Evolutionary conservation across 2,797 vertebrate genomes (phyloP).

Genomic region (Euthynnus affinis): DNA sequence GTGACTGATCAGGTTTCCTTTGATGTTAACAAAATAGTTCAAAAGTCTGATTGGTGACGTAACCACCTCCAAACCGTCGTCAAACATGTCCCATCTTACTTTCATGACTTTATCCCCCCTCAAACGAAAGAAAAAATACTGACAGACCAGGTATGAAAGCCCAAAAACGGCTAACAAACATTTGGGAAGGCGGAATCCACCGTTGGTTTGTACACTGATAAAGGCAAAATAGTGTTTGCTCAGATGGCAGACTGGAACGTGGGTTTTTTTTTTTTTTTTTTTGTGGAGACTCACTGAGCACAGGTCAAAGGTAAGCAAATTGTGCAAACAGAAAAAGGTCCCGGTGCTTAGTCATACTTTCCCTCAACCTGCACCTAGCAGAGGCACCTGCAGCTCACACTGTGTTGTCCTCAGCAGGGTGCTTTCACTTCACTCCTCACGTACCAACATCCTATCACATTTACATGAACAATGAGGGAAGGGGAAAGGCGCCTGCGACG

Average conservation of each 20-base stretch:
- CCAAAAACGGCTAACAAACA: neutral
- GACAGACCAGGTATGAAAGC: neutral
- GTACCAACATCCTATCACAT: constrained; percentile 72
- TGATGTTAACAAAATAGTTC: neutral
- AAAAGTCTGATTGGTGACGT: neutral
- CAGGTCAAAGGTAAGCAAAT: constrained; percentile 63
- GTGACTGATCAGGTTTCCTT: neutral
- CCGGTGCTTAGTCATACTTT: constrained; percentile 18
- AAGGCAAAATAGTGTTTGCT: constrained; percentile 53
- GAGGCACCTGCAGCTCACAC: constrained; percentile 52
- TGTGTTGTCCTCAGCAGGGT: constrained; percentile 27
- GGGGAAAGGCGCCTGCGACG: constrained; percentile 34
- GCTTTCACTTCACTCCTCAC: constrained; percentile 63
- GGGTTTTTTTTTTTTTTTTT: constrained; percentile 21
- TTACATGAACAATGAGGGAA: constrained; percentile 64
- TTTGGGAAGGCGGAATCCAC: neutral
- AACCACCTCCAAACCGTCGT: neutral
- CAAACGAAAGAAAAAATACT: neutral
- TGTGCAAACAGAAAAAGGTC: constrained; percentile 76
- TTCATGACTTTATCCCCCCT: neutral
- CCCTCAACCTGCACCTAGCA: constrained; percentile 41
- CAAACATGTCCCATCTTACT: neutral
- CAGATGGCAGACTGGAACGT: constrained; percentile 55
- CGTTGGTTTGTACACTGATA: constrained; percentile 31
- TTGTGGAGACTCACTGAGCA: constrained; percentile 41